Base-by-base conservation (phyloP, 2,113 vertebrate genomes). In the Prunella himalayana region DNA sequence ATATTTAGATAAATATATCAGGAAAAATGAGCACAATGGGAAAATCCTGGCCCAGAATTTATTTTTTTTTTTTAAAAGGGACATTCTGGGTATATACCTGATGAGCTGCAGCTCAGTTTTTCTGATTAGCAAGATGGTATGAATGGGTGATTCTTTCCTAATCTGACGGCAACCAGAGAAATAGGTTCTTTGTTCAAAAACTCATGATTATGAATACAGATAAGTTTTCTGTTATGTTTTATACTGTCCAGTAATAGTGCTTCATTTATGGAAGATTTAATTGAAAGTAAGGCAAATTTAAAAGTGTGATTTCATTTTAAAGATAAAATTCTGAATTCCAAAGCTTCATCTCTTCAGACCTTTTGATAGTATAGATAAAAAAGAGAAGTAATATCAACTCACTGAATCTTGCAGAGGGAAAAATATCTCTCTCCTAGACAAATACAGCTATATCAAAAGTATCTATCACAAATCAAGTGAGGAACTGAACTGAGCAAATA, bases 391-490 rank as follows among this genome's bases (percentile, higher is more conserved):
- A 28, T 68, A 72, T 68, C 76, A 60, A 60, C 28, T 59, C 5
- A 31, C 33, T 86, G 53, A 79, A 88, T 83, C 80, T 94, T 93
- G 71, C 41, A 92, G 73, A 50, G 7, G 30, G 39, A 93, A 80
- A 85, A 93, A 88, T 73, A 41, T 82, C 65, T 84, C 49, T 76
- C 44, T 79, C 72, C 69, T 65, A 92, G 70, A 94, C 88, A 94
- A 95, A 93, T 76, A 79, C 37, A 75, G 39, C 68, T 86, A 59
- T 91, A 91, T 91, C 92, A 91, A 81, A 87, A 90, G 54, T 90
- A 91, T 82, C 82, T 86, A 71, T 77, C 93, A 90, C 85, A 94
- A 96, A 96, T 96, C 95, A 96, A 96, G 82, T 65, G n/a, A 65
- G 73, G 61, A 96, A 81, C 71, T 86, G 88, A 96, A 94, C 80